Percentiles rank a stretch among this genome's conserved stretches.
Conservation (phyloP, 1,140 invertebrate genomes). For the Orius laevigatus region DNA sequence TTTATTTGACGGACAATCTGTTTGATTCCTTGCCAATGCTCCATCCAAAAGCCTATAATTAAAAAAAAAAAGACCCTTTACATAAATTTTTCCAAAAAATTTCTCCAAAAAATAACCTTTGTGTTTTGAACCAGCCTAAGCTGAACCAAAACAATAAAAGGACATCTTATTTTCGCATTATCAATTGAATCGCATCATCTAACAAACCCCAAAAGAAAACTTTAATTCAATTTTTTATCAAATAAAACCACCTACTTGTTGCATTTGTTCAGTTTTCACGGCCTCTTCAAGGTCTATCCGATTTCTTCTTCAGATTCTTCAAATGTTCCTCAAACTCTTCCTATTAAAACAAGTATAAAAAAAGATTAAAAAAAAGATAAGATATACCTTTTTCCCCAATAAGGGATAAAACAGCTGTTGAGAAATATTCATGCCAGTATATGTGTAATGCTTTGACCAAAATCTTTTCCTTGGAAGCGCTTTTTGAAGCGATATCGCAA, state of each 20-base stretch:
- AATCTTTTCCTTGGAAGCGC: constrained; percentile 41
- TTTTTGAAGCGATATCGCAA: constrained; percentile 40
- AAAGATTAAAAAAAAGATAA: constrained; percentile 11
- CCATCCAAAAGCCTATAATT: constrained; percentile 61
- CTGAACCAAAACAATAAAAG: constrained; percentile 62
- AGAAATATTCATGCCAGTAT: constrained; percentile 68
- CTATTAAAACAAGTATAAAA: constrained; percentile 23
- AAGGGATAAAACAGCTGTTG: constrained; percentile 65
- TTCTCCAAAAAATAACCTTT: constrained; percentile 54
- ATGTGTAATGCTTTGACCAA: constrained; percentile 57
- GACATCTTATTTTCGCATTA: constrained; percentile 41
- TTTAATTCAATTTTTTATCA: not conserved
- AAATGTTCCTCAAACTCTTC: constrained; percentile 65
- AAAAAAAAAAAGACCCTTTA: not conserved
- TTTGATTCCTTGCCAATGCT: constrained; percentile 84
- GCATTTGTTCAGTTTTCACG: constrained; percentile 60
- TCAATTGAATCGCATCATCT: constrained; percentile 67
- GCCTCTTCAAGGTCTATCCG: constrained; percentile 82
- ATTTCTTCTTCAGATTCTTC: constrained; percentile 76
- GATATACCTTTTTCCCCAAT: constrained; percentile 62
- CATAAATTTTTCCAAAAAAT: too few species aligned
- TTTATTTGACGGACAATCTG: constrained; percentile 58
- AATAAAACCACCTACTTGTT: constrained; percentile 22
- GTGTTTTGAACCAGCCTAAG: constrained; percentile 80
- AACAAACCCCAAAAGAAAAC: constrained; percentile 38